phyloP scores from a whole-genome alignment of 2,888 invertebrate genomes.

The Eupithecia exiguata region DNA sequence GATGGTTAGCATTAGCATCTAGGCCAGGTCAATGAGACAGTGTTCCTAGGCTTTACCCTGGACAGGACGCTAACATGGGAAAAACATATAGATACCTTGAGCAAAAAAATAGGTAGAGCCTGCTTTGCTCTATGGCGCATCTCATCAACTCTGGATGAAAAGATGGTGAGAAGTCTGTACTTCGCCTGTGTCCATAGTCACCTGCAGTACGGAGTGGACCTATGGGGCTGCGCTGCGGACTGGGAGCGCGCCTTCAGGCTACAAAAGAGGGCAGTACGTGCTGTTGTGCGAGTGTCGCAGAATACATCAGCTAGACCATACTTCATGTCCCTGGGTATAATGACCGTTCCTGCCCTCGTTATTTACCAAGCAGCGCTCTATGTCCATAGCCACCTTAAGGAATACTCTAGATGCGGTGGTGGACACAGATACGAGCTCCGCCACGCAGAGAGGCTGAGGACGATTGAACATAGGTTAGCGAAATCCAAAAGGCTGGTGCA shows the following conservation, averaged over 20 bases:
- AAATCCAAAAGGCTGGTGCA: too few species aligned
- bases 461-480: too few species aligned
- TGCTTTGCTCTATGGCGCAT: conserved; percentile 2
- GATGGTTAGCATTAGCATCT: background rate
- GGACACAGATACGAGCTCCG: background rate
- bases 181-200: background rate
- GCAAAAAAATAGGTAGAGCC: background rate
- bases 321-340: background rate
- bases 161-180: background rate
- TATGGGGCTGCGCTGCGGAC: background rate
- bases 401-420: background rate
- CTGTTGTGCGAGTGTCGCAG: background rate
- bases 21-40: background rate
- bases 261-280: background rate
- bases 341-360: background rate
- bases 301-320: background rate
- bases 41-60: background rate
- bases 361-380: background rate
- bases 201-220: background rate
- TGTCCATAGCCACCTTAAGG: background rate
- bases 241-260: background rate
- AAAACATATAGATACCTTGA: too few species aligned
- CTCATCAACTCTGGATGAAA: background rate
- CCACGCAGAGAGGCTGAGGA: background rate
- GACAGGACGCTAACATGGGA: background rate